Evolutionary conservation across 35 echinoderm and acorn worm genomes (phyloP).

Genomic region (Lytechinus pictus): DNA sequence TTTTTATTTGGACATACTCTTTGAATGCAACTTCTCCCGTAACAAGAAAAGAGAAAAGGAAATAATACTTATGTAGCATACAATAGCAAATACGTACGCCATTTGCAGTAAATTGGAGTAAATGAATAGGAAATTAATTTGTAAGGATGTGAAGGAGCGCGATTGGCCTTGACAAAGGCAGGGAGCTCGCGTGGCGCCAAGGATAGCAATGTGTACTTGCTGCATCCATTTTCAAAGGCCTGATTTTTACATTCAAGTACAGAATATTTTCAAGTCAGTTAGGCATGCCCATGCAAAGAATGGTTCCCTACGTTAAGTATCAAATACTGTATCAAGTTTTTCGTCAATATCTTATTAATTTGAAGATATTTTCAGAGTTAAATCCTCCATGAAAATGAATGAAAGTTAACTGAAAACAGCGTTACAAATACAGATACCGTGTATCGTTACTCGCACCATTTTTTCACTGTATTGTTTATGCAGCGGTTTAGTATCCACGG

Average conservation of each 20-base stretch:
- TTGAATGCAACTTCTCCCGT: neutral
- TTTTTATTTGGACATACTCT: neutral
- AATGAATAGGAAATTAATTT: neutral
- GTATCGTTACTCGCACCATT: neutral
- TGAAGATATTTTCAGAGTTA: neutral
- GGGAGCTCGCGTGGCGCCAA: constrained; percentile 32
- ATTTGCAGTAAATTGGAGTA: neutral
- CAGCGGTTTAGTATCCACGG: neutral
- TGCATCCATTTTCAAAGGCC: neutral
- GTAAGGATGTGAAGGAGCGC: neutral
- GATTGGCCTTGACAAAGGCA: constrained; percentile 50
- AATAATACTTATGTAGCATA: neutral
- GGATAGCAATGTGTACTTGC: neutral
- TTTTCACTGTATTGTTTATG: neutral
- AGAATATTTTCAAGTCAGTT: neutral
- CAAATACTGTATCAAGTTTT: neutral
- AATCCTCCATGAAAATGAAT: neutral
- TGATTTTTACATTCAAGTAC: neutral
- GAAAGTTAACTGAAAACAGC: neutral
- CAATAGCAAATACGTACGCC: neutral
- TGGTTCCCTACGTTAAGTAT: neutral
- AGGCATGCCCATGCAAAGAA: neutral
- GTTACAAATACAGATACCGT: neutral
- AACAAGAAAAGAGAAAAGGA: neutral
- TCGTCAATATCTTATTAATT: neutral